These are phyloP conservation scores for Gymnosoma rotundatum DNA, from an alignment of 2,888 invertebrate species.

Conservation along the genomic window DNA sequence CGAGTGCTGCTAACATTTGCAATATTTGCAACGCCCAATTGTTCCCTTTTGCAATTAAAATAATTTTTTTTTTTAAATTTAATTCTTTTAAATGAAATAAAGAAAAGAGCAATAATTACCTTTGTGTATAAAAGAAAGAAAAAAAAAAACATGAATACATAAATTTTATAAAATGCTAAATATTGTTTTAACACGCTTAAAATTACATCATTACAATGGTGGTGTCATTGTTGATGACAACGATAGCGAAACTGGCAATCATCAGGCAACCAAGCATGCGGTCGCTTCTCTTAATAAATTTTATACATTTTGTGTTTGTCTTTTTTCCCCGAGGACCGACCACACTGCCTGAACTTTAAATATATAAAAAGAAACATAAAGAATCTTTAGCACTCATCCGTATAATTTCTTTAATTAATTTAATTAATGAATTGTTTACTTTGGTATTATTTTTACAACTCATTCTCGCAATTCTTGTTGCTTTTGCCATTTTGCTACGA, in stretches of 20 bases:
- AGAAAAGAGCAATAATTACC: conserved; percentile 35
- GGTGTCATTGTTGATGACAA: conserved; percentile 4
- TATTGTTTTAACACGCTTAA: background rate
- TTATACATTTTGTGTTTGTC: background rate
- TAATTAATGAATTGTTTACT: conserved; percentile 80
- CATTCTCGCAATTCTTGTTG: background rate
- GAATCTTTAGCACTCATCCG: conserved; percentile 60
- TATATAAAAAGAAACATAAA: background rate
- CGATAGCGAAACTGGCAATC: conserved; percentile 12
- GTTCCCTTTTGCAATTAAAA: background rate
- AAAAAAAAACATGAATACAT: conserved; percentile 6
- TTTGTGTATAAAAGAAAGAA: conserved; percentile 17
- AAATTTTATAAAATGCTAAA: background rate
- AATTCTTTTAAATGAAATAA: conserved; percentile 2
- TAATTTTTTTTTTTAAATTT: background rate
- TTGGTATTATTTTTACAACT: conserved; percentile 71
- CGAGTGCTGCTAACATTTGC: conserved; percentile 16
- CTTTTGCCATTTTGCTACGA: conserved; percentile 4
- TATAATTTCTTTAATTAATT: conserved; percentile 78
- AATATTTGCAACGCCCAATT: conserved; percentile 14
- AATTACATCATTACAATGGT: background rate
- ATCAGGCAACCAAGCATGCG: background rate
- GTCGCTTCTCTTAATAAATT: background rate
- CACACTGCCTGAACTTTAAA: background rate
- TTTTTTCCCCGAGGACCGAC: background rate